Conservation (phyloP, 1,140 invertebrate species). For the Bombus superbus region DNA sequence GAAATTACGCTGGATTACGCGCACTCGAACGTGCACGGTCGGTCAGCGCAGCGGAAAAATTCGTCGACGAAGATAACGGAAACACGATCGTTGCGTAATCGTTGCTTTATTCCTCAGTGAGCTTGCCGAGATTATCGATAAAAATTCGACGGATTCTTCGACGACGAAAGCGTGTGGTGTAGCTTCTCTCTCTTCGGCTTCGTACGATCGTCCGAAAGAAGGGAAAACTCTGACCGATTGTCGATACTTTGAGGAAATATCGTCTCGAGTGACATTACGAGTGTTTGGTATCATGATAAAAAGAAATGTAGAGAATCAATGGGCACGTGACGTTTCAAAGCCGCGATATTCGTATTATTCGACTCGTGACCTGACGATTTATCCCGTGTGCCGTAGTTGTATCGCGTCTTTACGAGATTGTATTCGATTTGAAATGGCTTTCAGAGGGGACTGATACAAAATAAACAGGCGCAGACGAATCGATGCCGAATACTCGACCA, state of each 20-base stretch:
- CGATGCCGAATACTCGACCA: background rate
- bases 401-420: background rate
- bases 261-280: background rate
- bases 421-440: background rate
- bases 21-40: background rate
- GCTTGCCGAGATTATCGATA: background rate
- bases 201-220: background rate
- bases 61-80: background rate
- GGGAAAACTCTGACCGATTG: background rate
- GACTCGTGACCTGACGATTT: background rate
- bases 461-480: conserved; percentile 6
- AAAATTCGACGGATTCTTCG: background rate
- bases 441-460: background rate
- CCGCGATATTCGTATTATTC: background rate
- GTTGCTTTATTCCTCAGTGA: no score
- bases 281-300: background rate
- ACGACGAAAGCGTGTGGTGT: background rate
- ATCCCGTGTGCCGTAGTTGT: background rate
- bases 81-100: conserved; percentile 20
- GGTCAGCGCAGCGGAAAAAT: background rate
- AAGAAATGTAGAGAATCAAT: background rate
- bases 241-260: background rate
- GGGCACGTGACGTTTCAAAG: background rate
- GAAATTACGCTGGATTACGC: conserved; percentile 55
- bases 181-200: no score